A percentile compares a stretch with the other conserved stretches of the same genome.
These are phyloP conservation scores for Rhombomys opimus DNA, from an alignment of 2,113 vertebrate species.

Conservation along the genomic window DNA sequence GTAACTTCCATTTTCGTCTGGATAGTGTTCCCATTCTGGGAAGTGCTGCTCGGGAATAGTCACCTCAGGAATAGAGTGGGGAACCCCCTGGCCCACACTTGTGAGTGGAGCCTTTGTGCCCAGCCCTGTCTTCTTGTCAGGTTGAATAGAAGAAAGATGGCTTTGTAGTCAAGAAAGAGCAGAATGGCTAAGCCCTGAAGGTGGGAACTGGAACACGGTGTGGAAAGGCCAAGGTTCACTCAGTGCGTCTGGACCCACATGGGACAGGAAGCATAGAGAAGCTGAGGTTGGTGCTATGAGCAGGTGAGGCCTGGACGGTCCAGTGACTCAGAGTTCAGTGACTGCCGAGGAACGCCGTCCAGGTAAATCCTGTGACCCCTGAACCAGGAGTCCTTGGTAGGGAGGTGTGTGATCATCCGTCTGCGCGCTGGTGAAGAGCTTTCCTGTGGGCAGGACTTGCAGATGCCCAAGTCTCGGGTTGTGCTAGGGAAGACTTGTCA, in stretches of 20 bases:
- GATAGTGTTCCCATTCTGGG: not conserved
- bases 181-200: not conserved
- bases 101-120: not conserved
- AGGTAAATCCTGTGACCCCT: accelerated
- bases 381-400: not conserved
- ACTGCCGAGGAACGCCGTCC: not conserved
- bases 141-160: not conserved
- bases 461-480: not conserved
- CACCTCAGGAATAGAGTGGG: not conserved
- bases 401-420: not conserved
- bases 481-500: accelerated
- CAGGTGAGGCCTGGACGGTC: too few species aligned
- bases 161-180: not conserved
- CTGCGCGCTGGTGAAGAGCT: not conserved
- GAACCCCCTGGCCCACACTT: not conserved
- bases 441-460: too few species aligned
- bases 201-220: not conserved
- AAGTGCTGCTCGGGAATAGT: not conserved
- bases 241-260: accelerated
- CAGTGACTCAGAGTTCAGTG: accelerated
- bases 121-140: not conserved
- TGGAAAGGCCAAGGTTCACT: not conserved
- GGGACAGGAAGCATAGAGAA: not conserved
- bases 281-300: not conserved
- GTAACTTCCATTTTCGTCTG: not conserved